Base-by-base conservation (phyloP, 2,888 invertebrate species). In the Syritta pipiens region DNA sequence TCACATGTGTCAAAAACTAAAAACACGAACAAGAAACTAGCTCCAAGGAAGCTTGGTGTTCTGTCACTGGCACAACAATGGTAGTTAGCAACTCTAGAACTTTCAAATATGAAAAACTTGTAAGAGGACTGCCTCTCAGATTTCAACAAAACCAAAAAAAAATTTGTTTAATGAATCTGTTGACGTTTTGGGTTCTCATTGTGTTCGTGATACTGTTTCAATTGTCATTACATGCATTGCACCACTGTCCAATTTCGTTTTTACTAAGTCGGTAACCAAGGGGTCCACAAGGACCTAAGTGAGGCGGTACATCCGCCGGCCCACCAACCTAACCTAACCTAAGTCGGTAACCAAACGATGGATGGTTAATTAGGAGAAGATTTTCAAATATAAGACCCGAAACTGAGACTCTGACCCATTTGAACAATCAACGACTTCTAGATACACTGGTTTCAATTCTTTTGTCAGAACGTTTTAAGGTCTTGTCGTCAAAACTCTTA, bases 391-490 rank as follows among this genome's bases (percentile, higher is more conserved):
- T 92, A 97, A 91, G 44, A 98, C 95, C 90, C 97, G 96, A 87
- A 98, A 97, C 89, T 98, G 98, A 0, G 96, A 96, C 89, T 98
- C 98, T 0, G 97, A 91, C 14, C 94, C 95, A 83, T 94, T 93
- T 0, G 97, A 97, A 89, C 98, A 97, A 89, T 98, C 98, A 17
- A 96, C 92, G 2, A 98, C 92, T 85, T 97, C 94, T 81, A 97
- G 88, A 87, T 95, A 93, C 22, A 90, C 88, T n/a, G 97, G 93
- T 84, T 92, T 89, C 57, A 96, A 89, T n/a, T 89, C 87, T 0
- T 90, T 86, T 51, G 89, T 89, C 40, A 95, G 85, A 86, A 94
- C 93, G 57, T 85, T 89, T 81, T 89, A 89, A 0, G 67, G 62
- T 37, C 79, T 26, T 0, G 24, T 28, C 1, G 55, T 9, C 20